Evolutionary conservation across 2,797 vertebrate genomes (phyloP).

Genomic region (Darevskia nairensis): DNA sequence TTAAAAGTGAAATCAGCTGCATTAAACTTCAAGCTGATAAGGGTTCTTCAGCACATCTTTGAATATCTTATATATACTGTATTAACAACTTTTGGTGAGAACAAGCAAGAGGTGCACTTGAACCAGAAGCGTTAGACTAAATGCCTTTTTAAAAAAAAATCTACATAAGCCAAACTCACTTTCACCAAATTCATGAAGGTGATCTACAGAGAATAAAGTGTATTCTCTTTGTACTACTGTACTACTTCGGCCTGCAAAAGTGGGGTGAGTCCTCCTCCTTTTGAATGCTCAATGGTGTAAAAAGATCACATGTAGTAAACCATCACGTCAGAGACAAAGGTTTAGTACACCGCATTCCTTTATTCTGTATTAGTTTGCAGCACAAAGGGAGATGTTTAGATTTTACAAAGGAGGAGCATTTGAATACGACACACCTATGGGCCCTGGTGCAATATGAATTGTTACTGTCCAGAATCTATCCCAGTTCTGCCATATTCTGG

Average conservation of each 20-base stretch:
- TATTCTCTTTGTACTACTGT: not conserved
- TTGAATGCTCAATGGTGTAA: not conserved
- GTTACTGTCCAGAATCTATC: not conserved
- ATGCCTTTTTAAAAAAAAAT: too few relatives aligned
- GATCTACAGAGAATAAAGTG: not conserved
- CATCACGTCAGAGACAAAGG: not conserved
- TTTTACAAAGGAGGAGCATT: not conserved
- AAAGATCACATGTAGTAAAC: not conserved
- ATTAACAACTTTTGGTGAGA: not conserved
- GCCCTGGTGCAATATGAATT: not conserved
- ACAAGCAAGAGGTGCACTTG: constrained; percentile 11
- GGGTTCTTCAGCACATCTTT: not conserved
- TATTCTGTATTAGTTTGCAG: not conserved
- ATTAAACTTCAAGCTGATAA: constrained; percentile 8
- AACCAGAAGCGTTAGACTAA: constrained; percentile 14
- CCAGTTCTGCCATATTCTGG: too few relatives aligned
- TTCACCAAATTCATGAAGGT: not conserved
- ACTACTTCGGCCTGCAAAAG: not conserved
- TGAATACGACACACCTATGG: too few relatives aligned
- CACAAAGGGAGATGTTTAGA: not conserved
- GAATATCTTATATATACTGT: not conserved
- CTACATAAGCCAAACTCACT: not conserved
- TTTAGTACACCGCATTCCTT: not conserved
- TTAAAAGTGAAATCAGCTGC: not conserved
- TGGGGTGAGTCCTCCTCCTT: not conserved